Conservation (phyloP, 2,888 invertebrate genomes). For the Rhingia campestris region DNA sequence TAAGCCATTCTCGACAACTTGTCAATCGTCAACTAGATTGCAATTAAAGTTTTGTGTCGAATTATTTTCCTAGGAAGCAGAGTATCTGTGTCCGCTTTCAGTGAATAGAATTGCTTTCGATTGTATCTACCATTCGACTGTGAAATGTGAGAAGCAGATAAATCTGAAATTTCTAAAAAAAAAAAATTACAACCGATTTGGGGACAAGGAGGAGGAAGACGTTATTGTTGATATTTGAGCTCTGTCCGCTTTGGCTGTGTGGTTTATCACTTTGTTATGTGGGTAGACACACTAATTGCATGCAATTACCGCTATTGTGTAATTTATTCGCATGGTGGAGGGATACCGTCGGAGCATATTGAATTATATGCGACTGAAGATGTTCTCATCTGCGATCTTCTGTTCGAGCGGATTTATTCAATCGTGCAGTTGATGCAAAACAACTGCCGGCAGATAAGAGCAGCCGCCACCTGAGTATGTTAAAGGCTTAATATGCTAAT, state of each 20-base stretch:
- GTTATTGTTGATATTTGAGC: constrained; percentile 25
- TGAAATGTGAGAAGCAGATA: constrained; percentile 49
- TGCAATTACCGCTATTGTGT: constrained; percentile 66
- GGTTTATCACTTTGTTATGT: constrained; percentile 58
- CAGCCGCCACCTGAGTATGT: constrained; percentile 31
- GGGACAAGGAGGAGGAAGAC: constrained; percentile 5
- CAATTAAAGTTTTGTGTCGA: constrained; percentile 45
- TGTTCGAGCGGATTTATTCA: constrained; percentile 15
- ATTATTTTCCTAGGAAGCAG: constrained; percentile 21
- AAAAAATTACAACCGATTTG: too few species aligned
- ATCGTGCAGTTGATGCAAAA: constrained; percentile 16
- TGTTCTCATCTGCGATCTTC: constrained; percentile 11
- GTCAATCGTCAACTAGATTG: background rate
- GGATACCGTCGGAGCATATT: constrained; percentile 18
- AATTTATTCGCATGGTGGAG: constrained; percentile 35
- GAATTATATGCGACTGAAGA: constrained; percentile 29
- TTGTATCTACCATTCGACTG: constrained; percentile 26
- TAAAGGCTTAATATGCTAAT: constrained; percentile 30
- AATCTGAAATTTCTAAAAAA: constrained; percentile 48
- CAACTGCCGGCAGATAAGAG: constrained; percentile 27
- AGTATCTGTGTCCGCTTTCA: constrained; percentile 22
- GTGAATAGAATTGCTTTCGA: constrained; percentile 48
- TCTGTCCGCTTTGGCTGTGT: constrained; percentile 40
- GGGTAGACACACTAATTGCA: constrained; percentile 65
- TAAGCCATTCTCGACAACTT: constrained; percentile 7